Evolutionary conservation across 2,113 vertebrate species (phyloP), one percentile per base, ranked within the genome.

Genomic region (Hippocampus guttulatus): DNA sequence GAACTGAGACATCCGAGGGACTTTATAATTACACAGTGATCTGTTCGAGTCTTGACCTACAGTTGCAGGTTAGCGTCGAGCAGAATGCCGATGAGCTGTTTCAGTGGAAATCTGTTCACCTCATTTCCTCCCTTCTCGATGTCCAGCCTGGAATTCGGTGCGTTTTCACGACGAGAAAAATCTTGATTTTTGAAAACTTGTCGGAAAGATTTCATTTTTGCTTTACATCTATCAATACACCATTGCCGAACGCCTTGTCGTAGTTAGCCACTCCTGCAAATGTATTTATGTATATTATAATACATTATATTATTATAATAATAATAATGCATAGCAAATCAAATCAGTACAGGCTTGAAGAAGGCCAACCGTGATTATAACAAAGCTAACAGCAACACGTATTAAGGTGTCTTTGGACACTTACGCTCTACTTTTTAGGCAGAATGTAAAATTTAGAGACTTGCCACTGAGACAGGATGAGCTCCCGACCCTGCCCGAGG

Each of bases 71-170:
- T 81, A 75, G 75, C 21, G 8, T 30, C 8, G 27, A 78, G 78
- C 73, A 40, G 69, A 77, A 75, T 57, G 63, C 68, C 33, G 73
- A 78, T 86, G 79, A 70, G 71, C 66, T 68, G 70, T 70, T 83
- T 49, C 51, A 47, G 51, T 52, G 67, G 49, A 77, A 80, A 84
- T 70, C 63, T 61, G 75, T 74, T 81, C 47, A 79, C 70, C 69
- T 85, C 80, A 82, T 76, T 79, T 79, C 74, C 81, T 74, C 58
- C 7, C 65, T 74, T 57, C 40, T 69, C 69, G 68, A 69, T 45
- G 49, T 64, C 60, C n/a, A 62, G 45, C 76, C 77, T 73, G 69
- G 54, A 72, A 64, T 40, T 61, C 15, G 68, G 23, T 67, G 30
- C 60, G 49, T 6, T 25, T 58, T 58, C 55, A 58, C 25, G 55